These are phyloP conservation scores for Petrolisthes manimaculis DNA, from an alignment of 2,888 invertebrate species.

Conservation along the genomic window DNA sequence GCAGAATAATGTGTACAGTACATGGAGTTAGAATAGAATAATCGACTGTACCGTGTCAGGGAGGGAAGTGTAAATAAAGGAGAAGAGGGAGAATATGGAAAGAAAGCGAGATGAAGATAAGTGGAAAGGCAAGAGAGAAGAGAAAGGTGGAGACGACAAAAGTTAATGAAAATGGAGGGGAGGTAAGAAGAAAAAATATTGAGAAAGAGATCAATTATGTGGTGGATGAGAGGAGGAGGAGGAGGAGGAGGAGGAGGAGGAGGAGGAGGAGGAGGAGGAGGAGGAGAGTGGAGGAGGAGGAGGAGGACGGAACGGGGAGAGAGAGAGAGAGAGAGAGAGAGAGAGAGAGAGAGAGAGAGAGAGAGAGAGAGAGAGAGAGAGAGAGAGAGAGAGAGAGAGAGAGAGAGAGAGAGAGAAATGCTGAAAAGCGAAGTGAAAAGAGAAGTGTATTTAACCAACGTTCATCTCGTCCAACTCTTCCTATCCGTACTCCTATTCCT, in stretches of 20 bases:
- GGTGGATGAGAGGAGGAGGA: not conserved
- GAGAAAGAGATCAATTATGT: not conserved
- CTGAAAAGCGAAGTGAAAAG: no score
- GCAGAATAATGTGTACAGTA: no score
- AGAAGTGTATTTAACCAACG: not conserved
- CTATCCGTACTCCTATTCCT: no score
- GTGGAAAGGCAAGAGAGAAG: not conserved
- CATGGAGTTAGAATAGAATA: no score
- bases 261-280: not conserved
- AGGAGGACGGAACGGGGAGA: not conserved
- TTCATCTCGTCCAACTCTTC: no score
- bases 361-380: slow-evolving; percentile 26
- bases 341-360: not conserved
- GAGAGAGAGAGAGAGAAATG: slow-evolving; percentile 18
- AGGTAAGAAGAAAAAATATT: not conserved
- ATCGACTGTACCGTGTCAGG: no score
- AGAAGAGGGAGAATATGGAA: not conserved
- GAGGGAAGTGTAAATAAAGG: no score
- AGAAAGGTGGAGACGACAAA: not conserved
- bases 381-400: slow-evolving; percentile 18
- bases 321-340: not conserved
- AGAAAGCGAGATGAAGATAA: not conserved
- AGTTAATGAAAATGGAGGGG: not conserved
- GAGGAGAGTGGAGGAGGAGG: not conserved
- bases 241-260: not conserved